These are phyloP conservation scores for Acrobasis repandana DNA, from an alignment of 2,888 invertebrate genomes.

Conservation along the genomic window DNA sequence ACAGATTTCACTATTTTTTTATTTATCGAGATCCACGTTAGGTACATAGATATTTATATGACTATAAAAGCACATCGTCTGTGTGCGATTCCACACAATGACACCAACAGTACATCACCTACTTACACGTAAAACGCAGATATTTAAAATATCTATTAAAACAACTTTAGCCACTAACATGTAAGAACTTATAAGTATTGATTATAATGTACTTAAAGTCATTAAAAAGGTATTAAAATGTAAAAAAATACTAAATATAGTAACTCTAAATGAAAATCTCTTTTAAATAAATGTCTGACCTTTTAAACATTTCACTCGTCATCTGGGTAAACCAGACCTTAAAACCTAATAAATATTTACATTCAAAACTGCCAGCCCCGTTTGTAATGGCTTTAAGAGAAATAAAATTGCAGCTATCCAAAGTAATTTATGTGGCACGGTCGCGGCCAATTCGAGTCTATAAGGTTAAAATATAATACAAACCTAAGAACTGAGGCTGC, in stretches of 20 bases:
- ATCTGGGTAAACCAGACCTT: constrained; percentile 6
- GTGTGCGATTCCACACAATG: no score
- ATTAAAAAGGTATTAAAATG: neutral
- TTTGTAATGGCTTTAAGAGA: constrained; percentile 11
- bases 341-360: constrained; percentile 13
- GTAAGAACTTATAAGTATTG: no score
- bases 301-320: constrained; percentile 3
- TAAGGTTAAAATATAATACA: constrained; percentile 12
- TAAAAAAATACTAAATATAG: neutral
- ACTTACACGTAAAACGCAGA: no score
- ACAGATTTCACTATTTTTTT: no score
- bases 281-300: neutral
- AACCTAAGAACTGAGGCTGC: neutral
- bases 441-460: constrained; percentile 10
- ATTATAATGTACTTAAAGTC: neutral
- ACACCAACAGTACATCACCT: no score
- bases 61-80: no score
- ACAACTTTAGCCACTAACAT: no score
- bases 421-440: constrained; percentile 13
- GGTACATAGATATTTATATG: no score
- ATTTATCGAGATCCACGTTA: no score
- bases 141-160: no score
- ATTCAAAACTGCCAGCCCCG: constrained; percentile 10
- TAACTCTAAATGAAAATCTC: neutral
- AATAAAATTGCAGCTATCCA: constrained; percentile 15